These are phyloP conservation scores for Myotis vivesi DNA, from an alignment of 2,797 vertebrate genomes.

Conservation along the genomic window DNA sequence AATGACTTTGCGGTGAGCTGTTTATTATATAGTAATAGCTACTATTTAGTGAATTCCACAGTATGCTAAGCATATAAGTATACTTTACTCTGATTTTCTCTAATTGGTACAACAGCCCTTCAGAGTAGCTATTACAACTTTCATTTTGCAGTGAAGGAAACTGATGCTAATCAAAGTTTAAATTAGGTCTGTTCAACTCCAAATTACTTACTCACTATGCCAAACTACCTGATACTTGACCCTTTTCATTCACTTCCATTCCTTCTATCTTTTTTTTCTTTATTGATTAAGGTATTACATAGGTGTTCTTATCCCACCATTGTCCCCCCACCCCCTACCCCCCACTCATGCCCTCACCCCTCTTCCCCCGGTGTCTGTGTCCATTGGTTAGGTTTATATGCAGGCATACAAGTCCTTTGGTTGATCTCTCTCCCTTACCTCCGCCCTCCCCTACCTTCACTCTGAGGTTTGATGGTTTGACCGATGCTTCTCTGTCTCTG, in stretches of 20 bases:
- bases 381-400: too few species aligned
- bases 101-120: background rate
- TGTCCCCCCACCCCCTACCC: rapidly evolving
- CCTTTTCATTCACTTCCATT: background rate
- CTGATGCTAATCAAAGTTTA: background rate
- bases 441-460: too few species aligned
- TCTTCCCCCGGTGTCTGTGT: too few species aligned
- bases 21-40: background rate
- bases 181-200: background rate
- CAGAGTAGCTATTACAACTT: background rate
- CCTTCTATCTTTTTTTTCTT: too few species aligned
- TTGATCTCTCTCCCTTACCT: too few species aligned
- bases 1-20: background rate
- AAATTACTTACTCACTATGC: background rate
- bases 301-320: too few species aligned
- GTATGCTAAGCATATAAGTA: background rate
- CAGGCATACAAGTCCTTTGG: too few species aligned
- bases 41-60: background rate
- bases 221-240: background rate
- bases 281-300: too few species aligned
- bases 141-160: background rate
- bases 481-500: too few species aligned
- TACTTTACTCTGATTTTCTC: background rate
- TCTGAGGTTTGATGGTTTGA: too few species aligned
- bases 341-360: too few species aligned